Evolutionary conservation across 2,113 vertebrate genomes (phyloP).

Genomic region (Thamnaconus septentrionalis): DNA sequence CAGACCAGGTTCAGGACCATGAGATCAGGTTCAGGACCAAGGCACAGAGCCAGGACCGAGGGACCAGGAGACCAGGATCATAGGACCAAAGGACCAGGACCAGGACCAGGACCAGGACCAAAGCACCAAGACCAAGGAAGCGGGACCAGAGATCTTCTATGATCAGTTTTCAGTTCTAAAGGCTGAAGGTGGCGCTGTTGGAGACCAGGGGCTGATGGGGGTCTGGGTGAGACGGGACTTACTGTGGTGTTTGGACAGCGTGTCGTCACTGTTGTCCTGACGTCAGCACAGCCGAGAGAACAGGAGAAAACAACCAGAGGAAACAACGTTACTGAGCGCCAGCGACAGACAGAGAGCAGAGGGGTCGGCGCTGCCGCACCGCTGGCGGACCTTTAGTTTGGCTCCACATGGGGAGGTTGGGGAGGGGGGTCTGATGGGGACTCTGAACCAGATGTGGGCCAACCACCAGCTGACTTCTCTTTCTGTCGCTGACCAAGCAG

Average conservation of each 20-base stretch:
- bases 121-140: too few species aligned
- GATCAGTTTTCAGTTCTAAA: too few species aligned
- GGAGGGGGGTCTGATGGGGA: background rate
- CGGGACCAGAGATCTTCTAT: too few species aligned
- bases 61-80: background rate
- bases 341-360: slow-evolving; percentile 63
- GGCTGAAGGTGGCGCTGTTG: slow-evolving; percentile 19
- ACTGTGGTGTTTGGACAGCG: slow-evolving; percentile 96
- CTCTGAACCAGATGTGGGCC: background rate
- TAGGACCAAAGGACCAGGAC: too few species aligned
- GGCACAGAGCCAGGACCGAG: too few species aligned
- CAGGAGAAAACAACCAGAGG: slow-evolving; percentile 87
- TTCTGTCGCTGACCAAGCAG: slow-evolving; percentile 47
- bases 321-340: slow-evolving; percentile 85
- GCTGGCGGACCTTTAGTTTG: slow-evolving; percentile 54
- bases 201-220: slow-evolving; percentile 17
- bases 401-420: background rate
- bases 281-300: slow-evolving; percentile 83
- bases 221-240: slow-evolving; percentile 66
- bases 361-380: slow-evolving; percentile 61
- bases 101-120: too few species aligned
- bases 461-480: slow-evolving; percentile 66
- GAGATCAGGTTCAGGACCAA: too few species aligned
- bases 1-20: too few species aligned
- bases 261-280: slow-evolving; percentile 97